Percentiles rank a stretch among this genome's conserved stretches.
phyloP scores from a whole-genome alignment of 2,888 invertebrate genomes.

The Thymelicus acteon region DNA sequence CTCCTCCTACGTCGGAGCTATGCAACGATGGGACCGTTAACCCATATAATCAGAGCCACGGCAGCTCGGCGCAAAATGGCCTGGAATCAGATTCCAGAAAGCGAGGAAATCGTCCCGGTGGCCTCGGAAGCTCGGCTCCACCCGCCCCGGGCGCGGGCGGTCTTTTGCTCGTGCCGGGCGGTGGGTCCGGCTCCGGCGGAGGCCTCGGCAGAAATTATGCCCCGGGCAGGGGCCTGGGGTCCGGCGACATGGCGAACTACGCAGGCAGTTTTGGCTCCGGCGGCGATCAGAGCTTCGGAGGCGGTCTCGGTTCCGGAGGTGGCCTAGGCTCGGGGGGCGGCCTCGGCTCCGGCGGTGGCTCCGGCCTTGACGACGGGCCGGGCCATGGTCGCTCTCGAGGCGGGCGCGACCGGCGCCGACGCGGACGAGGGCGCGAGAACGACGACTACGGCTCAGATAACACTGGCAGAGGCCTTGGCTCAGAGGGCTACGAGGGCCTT shows the following conservation, averaged over 20 bases:
- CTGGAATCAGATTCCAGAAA: constrained; percentile 81
- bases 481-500: constrained; percentile 54
- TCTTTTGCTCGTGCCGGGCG: constrained; percentile 49
- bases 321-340: constrained; percentile 49
- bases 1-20: constrained; percentile 63
- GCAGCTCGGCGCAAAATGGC: constrained; percentile 72
- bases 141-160: constrained; percentile 52
- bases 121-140: constrained; percentile 53
- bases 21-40: constrained; percentile 53
- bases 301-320: constrained; percentile 54
- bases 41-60: constrained; percentile 59
- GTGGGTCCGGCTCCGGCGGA: constrained; percentile 49
- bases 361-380: constrained; percentile 47
- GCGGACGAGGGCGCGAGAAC: constrained; percentile 74
- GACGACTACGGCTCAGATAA: constrained; percentile 59
- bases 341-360: constrained; percentile 51
- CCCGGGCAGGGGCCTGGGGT: constrained; percentile 51
- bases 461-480: constrained; percentile 53
- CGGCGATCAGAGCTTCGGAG: constrained; percentile 56
- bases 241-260: constrained; percentile 52
- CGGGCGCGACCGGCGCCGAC: constrained; percentile 70
- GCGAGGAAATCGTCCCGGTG: constrained; percentile 62
- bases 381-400: constrained; percentile 59
- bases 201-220: constrained; percentile 44
- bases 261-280: constrained; percentile 55